A percentile compares a stretch with the other conserved stretches of the same genome.
These are phyloP conservation scores for Scortum barcoo DNA, from an alignment of 2,113 vertebrate genomes.

Conservation along the genomic window DNA sequence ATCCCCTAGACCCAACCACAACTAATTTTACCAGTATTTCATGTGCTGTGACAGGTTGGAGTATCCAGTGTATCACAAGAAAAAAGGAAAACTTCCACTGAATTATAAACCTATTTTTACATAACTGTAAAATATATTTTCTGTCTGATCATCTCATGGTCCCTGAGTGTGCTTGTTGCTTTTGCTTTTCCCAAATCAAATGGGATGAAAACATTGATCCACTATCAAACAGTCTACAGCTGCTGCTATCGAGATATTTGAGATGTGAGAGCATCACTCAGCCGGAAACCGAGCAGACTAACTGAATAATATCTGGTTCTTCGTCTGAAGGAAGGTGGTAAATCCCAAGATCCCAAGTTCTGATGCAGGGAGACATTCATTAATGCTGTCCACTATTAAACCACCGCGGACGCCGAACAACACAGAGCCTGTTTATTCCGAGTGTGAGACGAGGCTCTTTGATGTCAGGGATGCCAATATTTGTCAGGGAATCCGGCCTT, in stretches of 20 bases:
- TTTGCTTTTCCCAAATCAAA: background rate
- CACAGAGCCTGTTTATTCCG: slow-evolving; percentile 37
- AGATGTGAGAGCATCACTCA: slow-evolving; percentile 8
- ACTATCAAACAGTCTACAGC: background rate
- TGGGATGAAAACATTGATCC: background rate
- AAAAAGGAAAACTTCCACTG: background rate
- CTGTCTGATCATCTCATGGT: background rate
- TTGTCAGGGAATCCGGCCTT: slow-evolving; percentile 49
- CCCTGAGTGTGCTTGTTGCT: background rate
- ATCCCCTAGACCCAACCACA: background rate
- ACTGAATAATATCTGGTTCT: background rate
- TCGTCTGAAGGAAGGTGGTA: slow-evolving; percentile 34
- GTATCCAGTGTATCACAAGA: background rate
- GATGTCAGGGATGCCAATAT: slow-evolving; percentile 54
- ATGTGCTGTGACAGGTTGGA: background rate
- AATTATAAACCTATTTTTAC: background rate
- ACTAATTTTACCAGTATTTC: background rate
- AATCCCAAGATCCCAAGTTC: slow-evolving; percentile 22
- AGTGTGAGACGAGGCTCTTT: slow-evolving; percentile 56
- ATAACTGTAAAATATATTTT: background rate
- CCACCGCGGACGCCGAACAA: slow-evolving; percentile 26
- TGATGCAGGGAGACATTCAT: slow-evolving; percentile 46
- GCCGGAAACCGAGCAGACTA: background rate
- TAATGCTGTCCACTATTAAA: slow-evolving; percentile 44
- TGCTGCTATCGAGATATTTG: slow-evolving; percentile 10